Percentiles rank a stretch among this genome's conserved stretches.
phyloP scores from a whole-genome alignment of 2,113 vertebrate genomes.

The Setophaga petechia region DNA sequence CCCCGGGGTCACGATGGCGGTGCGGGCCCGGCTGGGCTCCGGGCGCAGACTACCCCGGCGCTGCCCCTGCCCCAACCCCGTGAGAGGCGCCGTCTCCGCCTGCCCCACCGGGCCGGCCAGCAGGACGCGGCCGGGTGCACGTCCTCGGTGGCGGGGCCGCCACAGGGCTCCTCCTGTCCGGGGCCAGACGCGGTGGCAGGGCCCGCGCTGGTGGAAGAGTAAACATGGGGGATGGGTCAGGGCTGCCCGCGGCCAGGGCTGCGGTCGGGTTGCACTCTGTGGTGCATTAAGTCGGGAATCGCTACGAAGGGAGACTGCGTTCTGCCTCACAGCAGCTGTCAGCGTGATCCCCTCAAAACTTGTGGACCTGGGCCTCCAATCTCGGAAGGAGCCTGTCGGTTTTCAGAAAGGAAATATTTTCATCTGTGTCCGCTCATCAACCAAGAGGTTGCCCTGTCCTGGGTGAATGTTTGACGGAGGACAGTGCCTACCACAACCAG shows the following conservation, averaged over 20 bases:
- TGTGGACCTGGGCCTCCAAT: rapidly evolving
- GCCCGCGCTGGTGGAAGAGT: background rate
- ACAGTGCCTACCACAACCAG: background rate
- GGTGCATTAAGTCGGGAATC: background rate
- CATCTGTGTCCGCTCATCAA: rapidly evolving
- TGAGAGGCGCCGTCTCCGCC: background rate
- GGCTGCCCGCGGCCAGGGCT: background rate
- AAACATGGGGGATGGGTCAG: background rate
- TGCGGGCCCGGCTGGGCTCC: background rate
- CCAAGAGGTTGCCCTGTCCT: background rate
- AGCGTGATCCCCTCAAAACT: rapidly evolving
- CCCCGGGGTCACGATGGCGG: background rate
- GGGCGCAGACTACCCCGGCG: background rate
- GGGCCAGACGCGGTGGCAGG: background rate
- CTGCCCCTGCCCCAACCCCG: background rate
- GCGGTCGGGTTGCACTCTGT: background rate
- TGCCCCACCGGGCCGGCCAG: background rate
- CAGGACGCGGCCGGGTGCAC: background rate
- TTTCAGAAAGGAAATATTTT: background rate
- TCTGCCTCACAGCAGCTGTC: background rate
- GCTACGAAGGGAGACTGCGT: rapidly evolving
- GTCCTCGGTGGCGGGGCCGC: background rate
- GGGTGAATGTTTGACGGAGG: rapidly evolving
- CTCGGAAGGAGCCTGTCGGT: background rate
- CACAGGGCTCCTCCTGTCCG: background rate